These are phyloP conservation scores for Penaeus indicus DNA, from an alignment of 1,140 invertebrate species.

Conservation along the genomic window DNA sequence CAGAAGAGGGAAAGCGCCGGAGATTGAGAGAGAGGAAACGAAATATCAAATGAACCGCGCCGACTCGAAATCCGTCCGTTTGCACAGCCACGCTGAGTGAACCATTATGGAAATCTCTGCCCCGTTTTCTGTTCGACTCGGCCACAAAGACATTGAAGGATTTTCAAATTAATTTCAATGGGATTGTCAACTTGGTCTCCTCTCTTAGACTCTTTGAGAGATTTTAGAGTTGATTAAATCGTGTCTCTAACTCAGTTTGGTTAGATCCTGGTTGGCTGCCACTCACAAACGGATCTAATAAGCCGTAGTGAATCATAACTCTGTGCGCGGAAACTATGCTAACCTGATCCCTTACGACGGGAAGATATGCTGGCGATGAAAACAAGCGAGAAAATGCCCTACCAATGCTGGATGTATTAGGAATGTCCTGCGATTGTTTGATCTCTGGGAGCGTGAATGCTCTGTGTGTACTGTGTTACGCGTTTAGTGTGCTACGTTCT, in stretches of 20 bases:
- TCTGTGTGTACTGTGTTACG: too few relatives aligned
- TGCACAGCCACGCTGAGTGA: conserved; percentile 34
- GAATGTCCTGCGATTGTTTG: too few relatives aligned
- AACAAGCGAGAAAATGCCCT: too few relatives aligned
- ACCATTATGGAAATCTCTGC: conserved; percentile 23
- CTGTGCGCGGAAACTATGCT: too few relatives aligned
- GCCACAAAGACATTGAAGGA: conserved; percentile 60
- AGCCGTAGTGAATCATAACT: too few relatives aligned
- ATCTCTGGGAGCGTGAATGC: too few relatives aligned
- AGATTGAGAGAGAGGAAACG: background rate
- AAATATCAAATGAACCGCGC: background rate
- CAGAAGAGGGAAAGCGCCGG: background rate
- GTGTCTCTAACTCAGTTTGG: conserved; percentile 6
- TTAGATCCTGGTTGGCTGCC: too few relatives aligned
- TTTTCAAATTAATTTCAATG: conserved; percentile 64
- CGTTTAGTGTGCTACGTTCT: too few relatives aligned
- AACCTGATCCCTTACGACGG: too few relatives aligned
- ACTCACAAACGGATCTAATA: too few relatives aligned
- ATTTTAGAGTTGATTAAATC: conserved; percentile 63
- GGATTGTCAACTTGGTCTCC: conserved; percentile 60
- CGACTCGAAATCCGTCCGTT: background rate
- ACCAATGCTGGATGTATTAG: too few relatives aligned
- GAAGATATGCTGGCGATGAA: too few relatives aligned
- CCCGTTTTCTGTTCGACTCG: conserved; percentile 36
- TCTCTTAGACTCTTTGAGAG: conserved; percentile 57